A percentile compares a stretch with the other conserved stretches of the same genome.
These are phyloP conservation scores for Tuberolachnus salignus DNA, from an alignment of 2,888 invertebrate species.

Conservation along the genomic window DNA sequence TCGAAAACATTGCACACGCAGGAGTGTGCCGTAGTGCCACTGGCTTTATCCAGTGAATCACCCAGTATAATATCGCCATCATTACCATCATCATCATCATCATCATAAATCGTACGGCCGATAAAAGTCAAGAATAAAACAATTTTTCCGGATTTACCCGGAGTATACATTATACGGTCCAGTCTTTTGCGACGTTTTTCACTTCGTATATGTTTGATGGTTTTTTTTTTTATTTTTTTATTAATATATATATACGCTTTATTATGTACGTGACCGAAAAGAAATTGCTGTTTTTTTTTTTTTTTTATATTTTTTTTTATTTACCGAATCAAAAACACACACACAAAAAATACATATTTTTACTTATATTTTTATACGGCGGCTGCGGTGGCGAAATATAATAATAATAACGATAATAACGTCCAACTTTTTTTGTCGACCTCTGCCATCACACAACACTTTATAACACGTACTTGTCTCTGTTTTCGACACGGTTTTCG, in stretches of 20 bases:
- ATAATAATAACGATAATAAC: constrained; percentile 44
- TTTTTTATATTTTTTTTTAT: constrained; percentile 22
- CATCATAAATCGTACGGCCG: no score
- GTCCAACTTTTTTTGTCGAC: constrained; percentile 42
- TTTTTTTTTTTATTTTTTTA: constrained; percentile 21
- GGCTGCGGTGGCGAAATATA: constrained; percentile 34
- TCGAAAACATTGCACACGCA: no score
- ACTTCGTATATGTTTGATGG: no score
- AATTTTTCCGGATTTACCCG: constrained; percentile 46
- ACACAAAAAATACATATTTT: constrained; percentile 30
- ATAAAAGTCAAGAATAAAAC: constrained; percentile 30
- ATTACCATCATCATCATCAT: no score
- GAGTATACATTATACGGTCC: no score
- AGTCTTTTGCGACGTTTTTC: no score
- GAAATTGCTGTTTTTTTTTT: constrained; percentile 24
- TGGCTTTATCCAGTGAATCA: no score
- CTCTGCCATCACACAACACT: background rate
- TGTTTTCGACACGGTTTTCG: constrained; percentile 55
- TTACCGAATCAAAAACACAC: background rate
- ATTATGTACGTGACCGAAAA: constrained; percentile 45
- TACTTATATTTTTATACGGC: constrained; percentile 24
- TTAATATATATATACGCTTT: constrained; percentile 37
- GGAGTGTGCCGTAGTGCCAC: no score
- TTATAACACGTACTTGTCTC: background rate
- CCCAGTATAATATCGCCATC: no score